These are phyloP conservation scores for Varroa destructor DNA, from an alignment of 1,140 invertebrate genomes.

Conservation along the genomic window DNA sequence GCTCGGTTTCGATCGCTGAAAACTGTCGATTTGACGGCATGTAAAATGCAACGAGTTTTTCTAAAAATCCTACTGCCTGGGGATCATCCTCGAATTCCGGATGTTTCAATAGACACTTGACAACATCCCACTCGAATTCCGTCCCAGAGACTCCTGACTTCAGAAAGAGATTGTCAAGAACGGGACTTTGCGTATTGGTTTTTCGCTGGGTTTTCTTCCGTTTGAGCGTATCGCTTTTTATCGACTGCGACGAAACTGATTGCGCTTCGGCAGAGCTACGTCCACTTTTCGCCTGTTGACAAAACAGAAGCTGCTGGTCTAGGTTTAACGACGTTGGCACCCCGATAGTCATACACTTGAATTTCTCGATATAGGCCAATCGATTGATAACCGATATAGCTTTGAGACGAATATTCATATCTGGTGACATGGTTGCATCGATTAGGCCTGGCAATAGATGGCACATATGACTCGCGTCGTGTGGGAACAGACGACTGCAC, in stretches of 20 bases:
- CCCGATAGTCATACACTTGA: constrained; percentile 14
- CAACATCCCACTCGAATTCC: constrained; percentile 12
- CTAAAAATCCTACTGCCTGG: constrained; percentile 3
- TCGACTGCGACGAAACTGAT: not conserved
- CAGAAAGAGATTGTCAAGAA: constrained; percentile 10
- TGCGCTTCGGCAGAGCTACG: not conserved
- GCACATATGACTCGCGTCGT: constrained; percentile 14
- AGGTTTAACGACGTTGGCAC: constrained; percentile 5
- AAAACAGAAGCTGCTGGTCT: constrained; percentile 3
- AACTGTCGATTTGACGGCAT: constrained; percentile 17
- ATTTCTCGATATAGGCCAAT: constrained; percentile 22
- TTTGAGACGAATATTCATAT: constrained; percentile 23
- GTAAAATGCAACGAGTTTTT: constrained; percentile 5
- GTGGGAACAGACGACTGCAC: constrained; percentile 41
- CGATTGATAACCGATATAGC: constrained; percentile 10
- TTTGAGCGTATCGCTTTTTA: not conserved
- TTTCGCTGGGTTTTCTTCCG: constrained; percentile 17
- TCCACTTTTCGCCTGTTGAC: not conserved
- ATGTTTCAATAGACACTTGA: constrained; percentile 11
- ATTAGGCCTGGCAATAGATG: constrained; percentile 1
- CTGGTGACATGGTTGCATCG: constrained; percentile 21
- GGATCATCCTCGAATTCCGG: constrained; percentile 22
- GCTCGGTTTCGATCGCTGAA: constrained; percentile 20
- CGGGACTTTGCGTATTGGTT: constrained; percentile 1
- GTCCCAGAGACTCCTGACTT: not conserved